Base-by-base conservation (phyloP, 2,888 invertebrate genomes). In the Globia sparganii region DNA sequence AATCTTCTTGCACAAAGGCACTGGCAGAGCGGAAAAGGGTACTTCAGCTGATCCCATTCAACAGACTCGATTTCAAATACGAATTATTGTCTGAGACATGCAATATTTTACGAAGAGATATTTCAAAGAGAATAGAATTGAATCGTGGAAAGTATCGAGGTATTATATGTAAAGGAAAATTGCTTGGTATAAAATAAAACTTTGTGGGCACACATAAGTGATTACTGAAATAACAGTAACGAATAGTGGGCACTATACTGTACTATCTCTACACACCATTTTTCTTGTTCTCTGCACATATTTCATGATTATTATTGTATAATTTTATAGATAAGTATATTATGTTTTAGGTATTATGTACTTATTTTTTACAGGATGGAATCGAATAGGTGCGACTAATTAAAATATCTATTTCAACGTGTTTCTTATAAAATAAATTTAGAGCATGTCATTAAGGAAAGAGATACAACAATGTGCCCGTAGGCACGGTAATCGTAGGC, bases 21-120 rank as follows among this genome's bases (percentile, higher is more conserved):
- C 34, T 49, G 58, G 28, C 31, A 37, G 69, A 58, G 28, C 28
- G 49, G 61, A 73, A 83, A 76, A 62, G 65, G 59, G 61, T 72
- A 43, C 69, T 78, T 78, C 43, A 28, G 43, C 21, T 78, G 71
- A 80, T 82, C 79, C 40, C 15, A 64, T 74, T 80, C 56, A 64
- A 74, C 68, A 71, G 71, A 65, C 59, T 84, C 59, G 21, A 71
- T 71, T 71, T 66, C 40, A 74, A 84, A 84, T 61, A 61, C 59
- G 49, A 79, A 83, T 69, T 77, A 82, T 31, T 72, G 28, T 61
- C 40, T 21, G 28, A 40, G 40, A 15, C 37, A 59, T 78, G 69
- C 31, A 74, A 71, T 64, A 61, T 64, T 61, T 62, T 66, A 40
- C 28, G 64, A 56, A 70, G 37, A 72, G 21, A 43, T 58, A 37